These are phyloP conservation scores for Heliconius erato DNA, from an alignment of 2,888 invertebrate species.

Conservation along the genomic window DNA sequence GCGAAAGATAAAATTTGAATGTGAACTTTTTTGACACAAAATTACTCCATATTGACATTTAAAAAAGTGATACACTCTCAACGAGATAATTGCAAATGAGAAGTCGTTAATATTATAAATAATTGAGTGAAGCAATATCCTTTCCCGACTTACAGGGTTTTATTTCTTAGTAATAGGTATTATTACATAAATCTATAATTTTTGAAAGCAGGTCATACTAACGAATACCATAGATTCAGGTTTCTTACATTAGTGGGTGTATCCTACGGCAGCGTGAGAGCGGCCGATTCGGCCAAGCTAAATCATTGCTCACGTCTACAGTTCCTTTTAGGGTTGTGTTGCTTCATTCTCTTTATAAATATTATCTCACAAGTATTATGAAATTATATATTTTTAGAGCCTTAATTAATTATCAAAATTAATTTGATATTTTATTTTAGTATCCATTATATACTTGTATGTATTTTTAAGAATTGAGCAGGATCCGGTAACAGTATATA, in stretches of 20 bases:
- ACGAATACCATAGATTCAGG: constrained; percentile 71
- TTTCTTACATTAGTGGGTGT: constrained; percentile 79
- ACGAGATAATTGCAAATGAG: constrained; percentile 6
- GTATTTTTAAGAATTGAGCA: not conserved
- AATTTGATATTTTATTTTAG: not conserved
- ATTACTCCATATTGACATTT: constrained; percentile 7
- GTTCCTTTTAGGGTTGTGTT: constrained; percentile 55
- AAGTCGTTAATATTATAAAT: constrained; percentile 12
- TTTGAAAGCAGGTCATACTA: constrained; percentile 74
- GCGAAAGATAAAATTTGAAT: not conserved
- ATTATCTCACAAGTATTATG: not conserved
- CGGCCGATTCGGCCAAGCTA: constrained; percentile 54
- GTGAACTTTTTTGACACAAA: not conserved
- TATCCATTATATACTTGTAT: not conserved
- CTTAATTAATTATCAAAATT: not conserved
- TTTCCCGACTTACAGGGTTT: constrained; percentile 25
- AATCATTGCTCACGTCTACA: constrained; percentile 44
- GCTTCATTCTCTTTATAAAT: constrained; percentile 20
- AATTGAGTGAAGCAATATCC: constrained; percentile 33
- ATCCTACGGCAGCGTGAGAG: constrained; percentile 80
- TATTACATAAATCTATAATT: constrained; percentile 60
- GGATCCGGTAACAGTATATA: not conserved
- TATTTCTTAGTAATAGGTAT: constrained; percentile 31
- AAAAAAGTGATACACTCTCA: constrained; percentile 2
- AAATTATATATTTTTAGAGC: not conserved